Base-by-base conservation (phyloP, 1,140 invertebrate genomes). In the Heliconius nattereri region DNA sequence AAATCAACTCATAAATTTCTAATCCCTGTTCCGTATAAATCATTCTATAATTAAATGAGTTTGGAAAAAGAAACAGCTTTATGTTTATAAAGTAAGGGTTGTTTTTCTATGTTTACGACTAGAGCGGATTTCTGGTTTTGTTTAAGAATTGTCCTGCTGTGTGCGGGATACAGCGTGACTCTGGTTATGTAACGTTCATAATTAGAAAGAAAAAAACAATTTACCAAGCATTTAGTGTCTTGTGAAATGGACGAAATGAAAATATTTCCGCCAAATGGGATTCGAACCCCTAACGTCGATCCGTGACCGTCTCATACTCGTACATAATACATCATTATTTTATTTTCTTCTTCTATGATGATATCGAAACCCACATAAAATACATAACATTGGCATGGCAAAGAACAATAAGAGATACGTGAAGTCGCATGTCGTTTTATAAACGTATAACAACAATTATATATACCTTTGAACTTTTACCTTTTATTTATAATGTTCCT, bases 41-140 rank as follows among this genome's bases (percentile, higher is more conserved):
- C 79, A 80, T 75, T 71, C 13, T 57, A 73, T 70, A 76, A 76
- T 80, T 80, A 80, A 80, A 80, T 80, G 70, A 80, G 29, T 80
- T 76, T 80, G 75, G 70, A 73, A 80, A 74, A 72, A 75, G 73
- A 80, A 76, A 76, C 71, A 76, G 72, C 57, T 76, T 80, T 66
- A 80, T 73, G 57, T 73, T 60, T 75, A 54, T 75, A 75, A 79
- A 75, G 20, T 71, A 23, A 54, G 78, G 57, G 29, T 49, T 52
- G 60, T 75, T 79, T 66, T 66, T 66, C 20, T 66, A 52, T 6
- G n/a, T 57, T 0, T 3, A 26, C 29, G 3, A 66, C 57, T 26
- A 29, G 23, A 5, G 29, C 5, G 9, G 1, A 29, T 9, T 1
- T 1, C 54, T 2, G 54, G n/a, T 57, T 57, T 57, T 57, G 54